Base-by-base conservation (phyloP, 2,888 invertebrate genomes). In the Tridacna crocea region DNA sequence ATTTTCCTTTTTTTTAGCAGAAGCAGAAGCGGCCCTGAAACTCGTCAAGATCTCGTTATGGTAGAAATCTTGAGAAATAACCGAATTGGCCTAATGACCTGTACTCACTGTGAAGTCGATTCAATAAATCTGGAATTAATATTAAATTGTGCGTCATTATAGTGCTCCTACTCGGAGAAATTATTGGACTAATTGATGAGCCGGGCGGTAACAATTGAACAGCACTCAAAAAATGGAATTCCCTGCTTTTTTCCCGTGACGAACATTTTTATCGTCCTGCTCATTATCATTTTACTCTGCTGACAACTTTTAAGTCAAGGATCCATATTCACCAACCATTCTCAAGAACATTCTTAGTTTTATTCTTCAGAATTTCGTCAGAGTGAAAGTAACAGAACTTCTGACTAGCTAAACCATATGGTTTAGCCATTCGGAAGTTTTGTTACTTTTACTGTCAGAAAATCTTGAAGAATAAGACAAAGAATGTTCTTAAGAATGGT, bases 71-170 rank as follows among this genome's bases (percentile, higher is more conserved):
- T 24, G 70, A 70, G 70, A 51, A 70, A 70, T 83, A 83, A 83
- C 80, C 63, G 68, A 75, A 80, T 83, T 83, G 78, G 60, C 51
- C 72, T 80, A 83, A 80, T 83, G 78, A 82, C 72, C 75, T 46
- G 24, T 26, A 66, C 78, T 63, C 61, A 27, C 55, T 65, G 63
- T 63, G 74, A 63, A 72, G 72, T n/a, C 75, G 78, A 83, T 83
- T 80, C 65, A 80, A 83, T 83, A 83, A 83, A 78, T 68, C 78
- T 55, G 65, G 72, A 76, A 75, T 83, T 70, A 70, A 80, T 78
- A 83, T 83, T 80, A 74, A 80, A 83, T 83, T 83, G 74, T 77
- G 61, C 27, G 51, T 24, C 75, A 63, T 80, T 80, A 72, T 83
- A 76, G 60, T 19, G 22, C 68, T 73, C 77, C 70, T 46, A 72